Evolutionary conservation across 2,113 vertebrate species (phyloP).

Genomic region (Colinus virginianus): DNA sequence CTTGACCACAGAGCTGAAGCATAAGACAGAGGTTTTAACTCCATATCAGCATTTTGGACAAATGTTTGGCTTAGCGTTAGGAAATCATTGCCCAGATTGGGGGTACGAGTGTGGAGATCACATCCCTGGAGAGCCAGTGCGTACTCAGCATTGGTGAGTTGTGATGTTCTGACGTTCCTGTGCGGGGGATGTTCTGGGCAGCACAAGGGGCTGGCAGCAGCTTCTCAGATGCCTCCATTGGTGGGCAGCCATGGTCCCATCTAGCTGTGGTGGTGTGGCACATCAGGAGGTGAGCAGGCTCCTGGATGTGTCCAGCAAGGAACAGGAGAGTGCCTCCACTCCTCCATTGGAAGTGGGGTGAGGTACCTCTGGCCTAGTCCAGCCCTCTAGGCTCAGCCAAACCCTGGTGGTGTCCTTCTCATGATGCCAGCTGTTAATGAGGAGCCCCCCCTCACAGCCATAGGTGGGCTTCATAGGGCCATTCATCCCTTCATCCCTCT

Average conservation of each 20-base stretch:
- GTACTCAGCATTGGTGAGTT: not conserved
- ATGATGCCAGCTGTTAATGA: accelerated
- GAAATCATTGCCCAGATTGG: accelerated
- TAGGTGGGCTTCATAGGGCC: accelerated
- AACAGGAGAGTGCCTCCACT: not conserved
- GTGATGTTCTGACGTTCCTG: not conserved
- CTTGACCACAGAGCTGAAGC: not conserved
- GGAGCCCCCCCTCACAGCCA: not conserved
- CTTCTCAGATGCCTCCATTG: accelerated
- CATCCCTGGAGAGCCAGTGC: not conserved
- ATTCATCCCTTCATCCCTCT: not conserved
- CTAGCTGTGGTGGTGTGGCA: too few relatives aligned
- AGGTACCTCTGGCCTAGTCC: not conserved
- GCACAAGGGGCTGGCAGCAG: not conserved
- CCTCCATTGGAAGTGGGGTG: not conserved
- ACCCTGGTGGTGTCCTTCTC: not conserved
- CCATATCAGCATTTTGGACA: not conserved
- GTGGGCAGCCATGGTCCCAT: not conserved
- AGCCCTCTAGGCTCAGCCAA: too few relatives aligned
- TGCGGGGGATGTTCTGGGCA: not conserved
- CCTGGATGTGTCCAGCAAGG: not conserved
- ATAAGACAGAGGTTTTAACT: not conserved
- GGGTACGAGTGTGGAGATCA: accelerated
- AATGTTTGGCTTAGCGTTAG: accelerated
- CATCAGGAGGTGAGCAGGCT: not conserved